Percentiles rank a stretch among this genome's conserved stretches.
phyloP scores from a whole-genome alignment of 2,113 vertebrate species.

The Apeltes quadracus region DNA sequence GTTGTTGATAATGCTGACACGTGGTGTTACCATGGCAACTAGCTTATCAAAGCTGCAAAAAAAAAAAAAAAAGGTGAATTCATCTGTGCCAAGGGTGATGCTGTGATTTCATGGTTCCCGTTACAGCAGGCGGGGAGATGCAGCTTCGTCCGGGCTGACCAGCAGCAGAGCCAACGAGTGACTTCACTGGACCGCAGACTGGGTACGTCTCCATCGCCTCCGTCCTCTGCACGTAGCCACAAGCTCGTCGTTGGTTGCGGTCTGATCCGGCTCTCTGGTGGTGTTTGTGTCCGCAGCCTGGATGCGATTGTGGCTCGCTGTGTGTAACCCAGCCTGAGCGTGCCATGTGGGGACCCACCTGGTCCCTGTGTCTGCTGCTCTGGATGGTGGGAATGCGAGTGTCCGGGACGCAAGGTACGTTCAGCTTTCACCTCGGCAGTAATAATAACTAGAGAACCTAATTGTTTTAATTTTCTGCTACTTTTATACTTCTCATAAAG shows the following conservation, averaged over 20 bases:
- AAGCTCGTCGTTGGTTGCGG: neutral
- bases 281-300: conserved; percentile 36
- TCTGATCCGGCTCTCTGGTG: neutral
- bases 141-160: conserved; percentile 40
- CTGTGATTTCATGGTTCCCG: conserved; percentile 8
- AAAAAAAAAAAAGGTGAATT: no score
- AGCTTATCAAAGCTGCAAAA: neutral
- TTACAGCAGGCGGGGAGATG: conserved; percentile 38
- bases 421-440: neutral
- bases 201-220: conserved; percentile 13
- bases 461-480: neutral
- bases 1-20: conserved; percentile 18
- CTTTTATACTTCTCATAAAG: neutral
- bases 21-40: neutral
- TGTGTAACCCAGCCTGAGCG: conserved; percentile 24
- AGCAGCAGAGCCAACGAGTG: conserved; percentile 28
- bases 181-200: conserved; percentile 26
- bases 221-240: neutral
- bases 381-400: conserved; percentile 30
- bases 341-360: conserved; percentile 54
- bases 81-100: no score
- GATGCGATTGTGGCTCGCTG: conserved; percentile 32
- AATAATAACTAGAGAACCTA: neutral
- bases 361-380: conserved; percentile 55
- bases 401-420: conserved; percentile 45